Evolutionary conservation across 2,113 vertebrate genomes (phyloP), one percentile per base, ranked within the genome.

Genomic region (Empidonax traillii): DNA sequence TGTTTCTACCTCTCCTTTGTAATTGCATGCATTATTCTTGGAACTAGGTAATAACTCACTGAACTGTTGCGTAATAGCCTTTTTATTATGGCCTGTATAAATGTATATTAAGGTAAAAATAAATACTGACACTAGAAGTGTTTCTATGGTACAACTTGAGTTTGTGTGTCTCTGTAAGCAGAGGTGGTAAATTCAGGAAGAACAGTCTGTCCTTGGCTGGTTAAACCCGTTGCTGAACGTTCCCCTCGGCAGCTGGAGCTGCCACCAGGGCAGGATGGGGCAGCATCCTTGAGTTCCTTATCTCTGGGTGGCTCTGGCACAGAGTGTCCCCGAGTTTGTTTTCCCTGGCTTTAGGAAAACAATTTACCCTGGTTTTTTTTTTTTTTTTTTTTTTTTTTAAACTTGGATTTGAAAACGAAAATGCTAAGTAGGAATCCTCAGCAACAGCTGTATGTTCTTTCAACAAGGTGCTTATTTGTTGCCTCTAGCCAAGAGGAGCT

Each of bases 1-100:
- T 98, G 98, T 98, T 98, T 98, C 98, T 98, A 98, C 98, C 98
- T 98, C 98, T 98, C 96, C 97, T 98, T 98, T 98, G 98, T 98
- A 98, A 98, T 97, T 97, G 98, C 98, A 98, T 98, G 98, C 97
- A 86, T 97, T 97, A 97, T 97, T 98, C 98, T 97, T 96, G 94
- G 98, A 98, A 96, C 96, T 98, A 98, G 97, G 93, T 97, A 98
- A 98, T 91, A 97, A 98, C 96, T 98, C 97, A 98, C 97, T 91
- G 90, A 98, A 96, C 96, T 94, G 95, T 98, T 97, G 96, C 63
- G 90, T 97, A 96, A 95, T 96, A 97, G 94, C 97, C 97, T 98
- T 98, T 98, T 98, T 98, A 98, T 98, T 98, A 98, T 97, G 98
- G 97, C 97, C 94, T 98, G 97, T 98, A 98, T 97, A 98, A 97